A percentile compares a stretch with the other conserved stretches of the same genome.
Evolutionary conservation across 2,797 vertebrate species (phyloP).

Genomic region (Sebastes umbrosus): DNA sequence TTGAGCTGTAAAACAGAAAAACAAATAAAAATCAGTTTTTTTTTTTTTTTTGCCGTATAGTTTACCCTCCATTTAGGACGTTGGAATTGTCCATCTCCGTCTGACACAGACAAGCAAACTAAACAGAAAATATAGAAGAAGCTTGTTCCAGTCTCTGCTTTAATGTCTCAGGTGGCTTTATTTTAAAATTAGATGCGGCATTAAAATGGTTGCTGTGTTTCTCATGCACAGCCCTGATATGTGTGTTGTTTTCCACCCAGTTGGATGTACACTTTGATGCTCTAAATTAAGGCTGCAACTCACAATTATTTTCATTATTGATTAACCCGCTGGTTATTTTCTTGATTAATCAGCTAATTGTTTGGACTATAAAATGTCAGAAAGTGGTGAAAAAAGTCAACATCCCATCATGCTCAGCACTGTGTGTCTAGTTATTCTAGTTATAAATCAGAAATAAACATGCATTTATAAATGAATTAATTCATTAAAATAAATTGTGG

Average conservation of each 20-base stretch:
- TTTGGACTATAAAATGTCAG: neutral
- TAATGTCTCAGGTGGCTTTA: conserved; percentile 13
- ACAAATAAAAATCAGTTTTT: neutral
- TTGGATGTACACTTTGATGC: neutral
- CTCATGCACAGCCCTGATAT: neutral
- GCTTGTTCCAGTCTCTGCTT: neutral
- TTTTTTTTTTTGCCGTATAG: neutral
- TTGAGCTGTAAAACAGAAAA: neutral
- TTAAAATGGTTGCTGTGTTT: neutral
- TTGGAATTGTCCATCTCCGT: neutral
- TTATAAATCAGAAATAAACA: too few species aligned
- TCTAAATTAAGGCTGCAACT: neutral
- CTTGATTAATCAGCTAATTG: neutral
- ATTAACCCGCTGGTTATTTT: neutral
- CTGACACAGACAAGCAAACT: neutral
- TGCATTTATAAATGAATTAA: too few species aligned
- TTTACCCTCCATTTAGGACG: neutral
- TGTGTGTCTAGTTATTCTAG: too few species aligned
- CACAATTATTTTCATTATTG: neutral
- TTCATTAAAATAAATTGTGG: too few species aligned
- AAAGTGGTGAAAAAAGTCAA: neutral
- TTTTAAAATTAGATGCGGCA: neutral
- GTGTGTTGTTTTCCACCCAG: neutral
- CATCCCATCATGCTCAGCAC: too few species aligned
- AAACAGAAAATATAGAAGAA: neutral